A percentile compares a stretch with the other conserved stretches of the same genome.
These are phyloP conservation scores for Selenia dentaria DNA, from an alignment of 2,888 invertebrate genomes.

Conservation along the genomic window DNA sequence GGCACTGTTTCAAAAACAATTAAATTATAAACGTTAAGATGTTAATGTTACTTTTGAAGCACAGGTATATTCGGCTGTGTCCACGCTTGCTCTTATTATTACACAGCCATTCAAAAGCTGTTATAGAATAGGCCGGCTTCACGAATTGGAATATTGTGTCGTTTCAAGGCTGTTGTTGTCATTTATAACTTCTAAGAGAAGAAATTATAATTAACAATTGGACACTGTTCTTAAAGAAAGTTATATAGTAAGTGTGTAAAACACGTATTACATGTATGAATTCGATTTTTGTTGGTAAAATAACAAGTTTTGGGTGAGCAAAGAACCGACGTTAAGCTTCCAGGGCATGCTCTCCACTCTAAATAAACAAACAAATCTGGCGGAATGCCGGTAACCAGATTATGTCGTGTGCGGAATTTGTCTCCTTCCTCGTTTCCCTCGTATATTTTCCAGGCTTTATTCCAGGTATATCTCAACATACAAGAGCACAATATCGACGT, in stretches of 20 bases:
- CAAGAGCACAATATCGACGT: background rate
- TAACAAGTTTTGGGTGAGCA: conserved; percentile 3
- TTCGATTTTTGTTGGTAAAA: conserved; percentile 13
- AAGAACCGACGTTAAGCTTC: conserved; percentile 17
- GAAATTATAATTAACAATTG: too few species aligned
- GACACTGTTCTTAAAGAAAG: too few species aligned
- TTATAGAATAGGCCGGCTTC: too few species aligned
- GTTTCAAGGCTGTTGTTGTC: too few species aligned
- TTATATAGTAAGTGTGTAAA: too few species aligned
- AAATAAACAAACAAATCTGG: conserved; percentile 30
- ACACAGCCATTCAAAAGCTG: too few species aligned
- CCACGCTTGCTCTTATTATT: too few species aligned
- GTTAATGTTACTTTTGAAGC: too few species aligned
- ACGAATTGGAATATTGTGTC: too few species aligned
- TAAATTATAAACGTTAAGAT: background rate
- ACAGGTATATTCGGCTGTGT: too few species aligned
- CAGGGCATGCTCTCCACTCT: conserved; percentile 15
- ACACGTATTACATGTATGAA: too few species aligned
- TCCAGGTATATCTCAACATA: background rate
- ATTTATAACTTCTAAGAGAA: too few species aligned
- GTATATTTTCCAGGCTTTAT: conserved; percentile 11
- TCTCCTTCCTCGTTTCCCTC: conserved; percentile 13
- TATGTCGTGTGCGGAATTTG: conserved; percentile 21
- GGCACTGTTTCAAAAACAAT: conserved; percentile 89
- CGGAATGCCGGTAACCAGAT: conserved; percentile 23